Evolutionary conservation across 2,888 invertebrate species (phyloP).

Genomic region (Mesochorus sp.): DNA sequence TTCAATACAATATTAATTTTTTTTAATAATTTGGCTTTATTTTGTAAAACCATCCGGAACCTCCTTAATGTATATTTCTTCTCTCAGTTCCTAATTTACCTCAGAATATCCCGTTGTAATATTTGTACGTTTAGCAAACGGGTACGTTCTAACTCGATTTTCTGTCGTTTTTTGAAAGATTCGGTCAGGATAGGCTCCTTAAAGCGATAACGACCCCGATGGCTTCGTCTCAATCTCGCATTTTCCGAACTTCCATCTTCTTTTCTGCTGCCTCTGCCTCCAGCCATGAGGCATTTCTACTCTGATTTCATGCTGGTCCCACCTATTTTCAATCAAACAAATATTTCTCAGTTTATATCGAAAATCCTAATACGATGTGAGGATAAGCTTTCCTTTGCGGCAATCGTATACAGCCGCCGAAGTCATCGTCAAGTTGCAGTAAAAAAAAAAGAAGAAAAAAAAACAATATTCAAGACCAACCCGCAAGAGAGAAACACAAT

Average conservation of each 20-base stretch:
- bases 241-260: constrained; percentile 78
- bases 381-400: neutral
- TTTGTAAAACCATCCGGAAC: no score
- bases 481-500: constrained; percentile 46
- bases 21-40: no score
- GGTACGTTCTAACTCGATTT: constrained; percentile 69
- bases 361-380: neutral
- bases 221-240: constrained; percentile 69
- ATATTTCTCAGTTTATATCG: neutral
- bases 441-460: constrained; percentile 51
- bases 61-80: no score
- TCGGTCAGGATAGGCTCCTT: constrained; percentile 67
- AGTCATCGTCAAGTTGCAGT: neutral
- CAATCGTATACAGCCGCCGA: neutral
- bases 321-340: constrained; percentile 71
- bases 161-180: constrained; percentile 71
- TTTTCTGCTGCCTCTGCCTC: constrained; percentile 75
- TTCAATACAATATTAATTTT: neutral
- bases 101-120: constrained; percentile 74
- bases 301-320: constrained; percentile 75
- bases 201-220: constrained; percentile 68
- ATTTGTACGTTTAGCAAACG: constrained; percentile 68
- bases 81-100: constrained; percentile 64
- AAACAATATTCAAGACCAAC: constrained; percentile 66
- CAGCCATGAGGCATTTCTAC: constrained; percentile 81